Percentiles rank a stretch among this genome's conserved stretches.
Evolutionary conservation across 1,140 invertebrate species (phyloP).

Genomic region (Heterodera schachtii): DNA sequence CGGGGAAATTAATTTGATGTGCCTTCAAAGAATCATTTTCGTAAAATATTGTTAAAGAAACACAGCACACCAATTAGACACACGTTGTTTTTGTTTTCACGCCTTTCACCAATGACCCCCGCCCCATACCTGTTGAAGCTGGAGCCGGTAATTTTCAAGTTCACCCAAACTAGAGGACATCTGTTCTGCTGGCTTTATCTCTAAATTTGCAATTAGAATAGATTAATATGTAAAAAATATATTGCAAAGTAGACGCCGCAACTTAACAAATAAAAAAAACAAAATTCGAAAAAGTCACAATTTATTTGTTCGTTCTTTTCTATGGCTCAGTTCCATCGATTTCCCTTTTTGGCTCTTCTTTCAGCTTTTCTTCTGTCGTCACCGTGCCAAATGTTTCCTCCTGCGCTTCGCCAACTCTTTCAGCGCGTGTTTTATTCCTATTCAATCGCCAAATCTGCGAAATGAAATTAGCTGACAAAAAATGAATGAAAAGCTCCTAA

Average conservation of each 20-base stretch:
- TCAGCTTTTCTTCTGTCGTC: conserved; percentile 6
- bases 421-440: conserved; percentile 46
- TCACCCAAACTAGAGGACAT: conserved; percentile 22
- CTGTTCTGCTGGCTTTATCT: neutral
- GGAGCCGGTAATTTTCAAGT: conserved; percentile 50
- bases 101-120: too few relatives aligned
- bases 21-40: too few relatives aligned
- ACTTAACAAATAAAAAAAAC: neutral
- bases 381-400: conserved; percentile 11
- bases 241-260: neutral
- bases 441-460: conserved; percentile 55
- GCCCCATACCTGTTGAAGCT: conserved; percentile 45
- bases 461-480: neutral
- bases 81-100: too few relatives aligned
- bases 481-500: conserved; percentile 47
- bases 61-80: too few relatives aligned
- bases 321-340: neutral
- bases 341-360: conserved; percentile 6
- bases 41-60: too few relatives aligned
- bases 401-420: conserved; percentile 50
- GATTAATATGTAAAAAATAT: conserved; percentile 13
- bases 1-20: conserved; percentile 15
- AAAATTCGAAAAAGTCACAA: neutral
- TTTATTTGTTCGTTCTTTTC: neutral
- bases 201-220: neutral